Conservation (phyloP, 2,797 vertebrate genomes). For the Schizothorax lantsangensis region DNA sequence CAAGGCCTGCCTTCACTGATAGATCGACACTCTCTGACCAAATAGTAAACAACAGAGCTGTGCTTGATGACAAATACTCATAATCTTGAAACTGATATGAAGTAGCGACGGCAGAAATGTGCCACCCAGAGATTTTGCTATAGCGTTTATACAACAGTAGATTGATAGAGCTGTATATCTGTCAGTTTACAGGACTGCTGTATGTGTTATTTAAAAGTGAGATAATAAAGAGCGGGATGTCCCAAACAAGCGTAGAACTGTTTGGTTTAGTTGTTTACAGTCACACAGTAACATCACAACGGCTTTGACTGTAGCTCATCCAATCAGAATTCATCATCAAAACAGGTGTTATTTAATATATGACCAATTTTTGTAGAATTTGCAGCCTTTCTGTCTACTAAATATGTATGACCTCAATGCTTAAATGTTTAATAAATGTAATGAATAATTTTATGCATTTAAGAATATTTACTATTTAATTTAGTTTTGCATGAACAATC, state of each 20-base stretch:
- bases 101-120: neutral
- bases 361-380: neutral
- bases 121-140: constrained; percentile 19
- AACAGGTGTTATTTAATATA: neutral
- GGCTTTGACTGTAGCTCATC: neutral
- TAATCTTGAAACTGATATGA: neutral
- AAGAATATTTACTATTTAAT: neutral
- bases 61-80: neutral
- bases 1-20: constrained; percentile 40
- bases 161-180: neutral
- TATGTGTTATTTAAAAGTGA: neutral
- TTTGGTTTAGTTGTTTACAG: neutral
- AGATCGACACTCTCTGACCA: neutral
- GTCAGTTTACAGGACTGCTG: neutral
- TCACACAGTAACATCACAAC: neutral
- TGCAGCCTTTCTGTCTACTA: neutral
- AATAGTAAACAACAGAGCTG: constrained; percentile 20
- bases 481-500: neutral
- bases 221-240: constrained; percentile 18
- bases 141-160: neutral
- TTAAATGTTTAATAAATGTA: neutral
- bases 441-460: neutral
- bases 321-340: neutral
- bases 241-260: neutral
- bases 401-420: neutral